These are phyloP conservation scores for Ypsolopha sequella DNA, from an alignment of 2,888 invertebrate species.

Conservation along the genomic window DNA sequence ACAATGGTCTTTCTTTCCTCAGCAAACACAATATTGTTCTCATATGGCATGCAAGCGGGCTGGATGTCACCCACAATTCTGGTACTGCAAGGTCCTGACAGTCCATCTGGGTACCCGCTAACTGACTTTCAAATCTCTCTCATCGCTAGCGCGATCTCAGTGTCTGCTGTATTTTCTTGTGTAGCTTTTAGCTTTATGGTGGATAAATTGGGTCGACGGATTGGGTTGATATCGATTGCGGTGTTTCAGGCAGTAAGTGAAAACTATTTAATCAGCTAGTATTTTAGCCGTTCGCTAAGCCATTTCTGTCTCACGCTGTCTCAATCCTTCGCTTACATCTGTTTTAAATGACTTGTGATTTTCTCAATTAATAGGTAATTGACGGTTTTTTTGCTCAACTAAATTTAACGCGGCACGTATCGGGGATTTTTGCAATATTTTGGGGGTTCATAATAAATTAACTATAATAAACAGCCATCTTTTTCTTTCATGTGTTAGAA, in stretches of 20 bases:
- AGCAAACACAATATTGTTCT: constrained; percentile 35
- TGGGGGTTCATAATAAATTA: too few relatives aligned
- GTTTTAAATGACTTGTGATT: too few relatives aligned
- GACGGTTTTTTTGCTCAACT: too few relatives aligned
- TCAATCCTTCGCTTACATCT: too few relatives aligned
- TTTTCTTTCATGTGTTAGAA: too few relatives aligned
- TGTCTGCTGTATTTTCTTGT: constrained; percentile 1
- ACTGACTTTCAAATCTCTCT: constrained; percentile 13
- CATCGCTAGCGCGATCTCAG: constrained; percentile 8
- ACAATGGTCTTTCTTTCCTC: constrained; percentile 9
- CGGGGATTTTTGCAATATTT: too few relatives aligned
- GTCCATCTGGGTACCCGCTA: constrained; percentile 24
- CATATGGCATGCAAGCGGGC: constrained; percentile 32
- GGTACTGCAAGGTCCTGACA: constrained; percentile 22
- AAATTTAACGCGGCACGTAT: too few relatives aligned
- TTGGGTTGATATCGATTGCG: constrained; percentile 4
- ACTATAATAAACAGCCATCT: too few relatives aligned
- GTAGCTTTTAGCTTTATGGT: constrained; percentile 5
- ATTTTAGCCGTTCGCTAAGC: too few relatives aligned
- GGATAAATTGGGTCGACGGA: constrained; percentile 9
- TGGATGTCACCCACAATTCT: constrained; percentile 39
- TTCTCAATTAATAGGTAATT: too few relatives aligned
- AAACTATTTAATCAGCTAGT: not conserved
- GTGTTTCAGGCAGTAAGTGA: constrained; percentile 11
- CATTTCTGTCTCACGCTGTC: too few relatives aligned